Percentiles rank a stretch among this genome's conserved stretches.
Evolutionary conservation across 2,888 invertebrate genomes (phyloP).

Genomic region (Atethmia centrago): DNA sequence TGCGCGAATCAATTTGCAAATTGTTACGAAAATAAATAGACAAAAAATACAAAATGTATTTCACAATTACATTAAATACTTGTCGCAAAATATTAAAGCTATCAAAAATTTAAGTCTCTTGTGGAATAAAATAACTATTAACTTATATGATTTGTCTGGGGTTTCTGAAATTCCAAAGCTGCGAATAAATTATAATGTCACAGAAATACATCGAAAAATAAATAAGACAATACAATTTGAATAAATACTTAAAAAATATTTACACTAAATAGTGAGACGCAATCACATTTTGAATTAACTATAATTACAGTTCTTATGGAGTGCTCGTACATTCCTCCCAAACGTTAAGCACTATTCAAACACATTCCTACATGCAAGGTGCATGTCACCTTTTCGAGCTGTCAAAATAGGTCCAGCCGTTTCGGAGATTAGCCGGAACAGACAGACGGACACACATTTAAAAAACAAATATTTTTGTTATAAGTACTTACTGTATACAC

Average conservation of each 20-base stretch:
- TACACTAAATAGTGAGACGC: slow-evolving; percentile 12
- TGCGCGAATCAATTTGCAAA: slow-evolving; percentile 1
- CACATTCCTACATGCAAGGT: neutral
- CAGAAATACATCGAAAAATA: slow-evolving; percentile 37
- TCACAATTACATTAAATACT: neutral
- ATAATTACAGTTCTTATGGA: neutral
- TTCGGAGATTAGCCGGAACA: too few relatives aligned
- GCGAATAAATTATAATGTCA: neutral
- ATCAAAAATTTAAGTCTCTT: neutral
- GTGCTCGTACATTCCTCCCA: neutral
- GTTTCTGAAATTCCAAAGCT: neutral
- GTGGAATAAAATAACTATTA: neutral
- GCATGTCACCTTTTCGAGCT: neutral
- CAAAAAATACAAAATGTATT: slow-evolving; percentile 5
- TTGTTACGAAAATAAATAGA: slow-evolving; percentile 31
- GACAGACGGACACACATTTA: too few relatives aligned
- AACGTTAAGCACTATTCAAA: neutral
- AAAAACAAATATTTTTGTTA: too few relatives aligned
- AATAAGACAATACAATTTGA: slow-evolving; percentile 56
- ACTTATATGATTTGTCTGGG: neutral
- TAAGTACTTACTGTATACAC: too few relatives aligned
- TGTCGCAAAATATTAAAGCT: slow-evolving; percentile 25
- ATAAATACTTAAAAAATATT: slow-evolving; percentile 44
- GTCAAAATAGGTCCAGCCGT: neutral
- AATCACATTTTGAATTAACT: slow-evolving; percentile 14